Conservation (phyloP, 2,113 vertebrate genomes). For the Corythoichthys intestinalis region DNA sequence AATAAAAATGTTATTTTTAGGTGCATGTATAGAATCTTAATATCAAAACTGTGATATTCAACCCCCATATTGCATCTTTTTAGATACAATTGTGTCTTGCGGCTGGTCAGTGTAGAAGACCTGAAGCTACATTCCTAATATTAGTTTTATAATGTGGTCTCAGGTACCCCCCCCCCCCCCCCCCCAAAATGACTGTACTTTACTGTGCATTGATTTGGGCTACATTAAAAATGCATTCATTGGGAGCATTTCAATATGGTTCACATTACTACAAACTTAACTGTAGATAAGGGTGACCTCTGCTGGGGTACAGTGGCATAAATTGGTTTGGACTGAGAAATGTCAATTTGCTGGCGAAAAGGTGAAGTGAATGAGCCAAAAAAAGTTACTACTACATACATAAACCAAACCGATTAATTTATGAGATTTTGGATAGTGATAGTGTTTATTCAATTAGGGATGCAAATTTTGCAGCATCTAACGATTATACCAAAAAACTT, state of each 20-base stretch:
- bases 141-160: neutral
- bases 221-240: constrained; percentile 7
- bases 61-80: no score
- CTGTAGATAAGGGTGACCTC: constrained; percentile 50
- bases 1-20: no score
- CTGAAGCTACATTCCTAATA: constrained; percentile 4
- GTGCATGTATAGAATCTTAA: no score
- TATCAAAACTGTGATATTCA: no score
- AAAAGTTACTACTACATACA: neutral
- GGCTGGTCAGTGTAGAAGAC: no score
- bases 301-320: constrained; percentile 41
- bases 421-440: neutral
- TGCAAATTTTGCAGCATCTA: neutral
- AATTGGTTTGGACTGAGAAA: neutral
- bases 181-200: neutral
- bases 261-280: constrained; percentile 1
- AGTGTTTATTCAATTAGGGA: neutral
- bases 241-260: neutral
- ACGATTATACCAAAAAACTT: neutral
- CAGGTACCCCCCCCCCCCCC: no score
- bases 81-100: no score
- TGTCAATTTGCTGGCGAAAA: neutral
- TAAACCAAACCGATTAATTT: neutral
- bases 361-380: neutral
- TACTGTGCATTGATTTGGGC: neutral